A percentile compares a stretch with the other conserved stretches of the same genome.
These are phyloP conservation scores for Micoletzkya japonica DNA, from an alignment of 2,888 invertebrate genomes.

Conservation along the genomic window DNA sequence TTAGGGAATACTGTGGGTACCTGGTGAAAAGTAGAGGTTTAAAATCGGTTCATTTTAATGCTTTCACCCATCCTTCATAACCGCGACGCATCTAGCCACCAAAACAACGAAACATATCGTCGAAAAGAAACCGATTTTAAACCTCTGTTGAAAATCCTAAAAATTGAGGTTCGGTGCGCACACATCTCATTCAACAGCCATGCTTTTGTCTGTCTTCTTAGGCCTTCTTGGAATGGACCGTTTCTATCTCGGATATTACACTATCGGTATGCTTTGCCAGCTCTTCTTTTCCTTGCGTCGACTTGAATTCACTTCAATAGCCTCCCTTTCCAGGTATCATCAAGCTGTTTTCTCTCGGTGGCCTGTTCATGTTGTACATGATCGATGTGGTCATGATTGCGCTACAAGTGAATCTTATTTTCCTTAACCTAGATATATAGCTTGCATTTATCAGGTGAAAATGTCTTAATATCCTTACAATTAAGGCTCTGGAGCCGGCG, in stretches of 20 bases:
- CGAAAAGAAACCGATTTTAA: background rate
- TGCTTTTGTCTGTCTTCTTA: constrained; percentile 89
- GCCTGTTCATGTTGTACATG: constrained; percentile 86
- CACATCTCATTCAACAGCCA: constrained; percentile 67
- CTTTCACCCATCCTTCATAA: background rate
- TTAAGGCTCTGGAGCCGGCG: constrained; percentile 65
- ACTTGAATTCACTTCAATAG: background rate
- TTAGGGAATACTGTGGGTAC: no score
- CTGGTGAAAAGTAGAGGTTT: no score
- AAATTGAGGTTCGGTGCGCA: constrained; percentile 39
- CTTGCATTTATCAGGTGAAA: background rate
- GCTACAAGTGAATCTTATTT: constrained; percentile 75
- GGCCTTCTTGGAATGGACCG: constrained; percentile 97
- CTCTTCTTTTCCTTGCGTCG: constrained; percentile 1
- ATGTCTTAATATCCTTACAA: background rate
- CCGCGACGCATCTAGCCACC: background rate
- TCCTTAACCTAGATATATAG: background rate
- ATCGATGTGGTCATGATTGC: constrained; percentile 92
- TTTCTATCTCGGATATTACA: constrained; percentile 97
- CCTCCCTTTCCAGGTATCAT: constrained; percentile 72
- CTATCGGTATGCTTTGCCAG: constrained; percentile 72
- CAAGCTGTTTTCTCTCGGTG: constrained; percentile 92
- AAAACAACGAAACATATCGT: background rate
- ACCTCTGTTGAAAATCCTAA: background rate
- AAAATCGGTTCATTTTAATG: no score